phyloP scores from a whole-genome alignment of 2,888 invertebrate species.

The Pachycephus smyrnensis region DNA sequence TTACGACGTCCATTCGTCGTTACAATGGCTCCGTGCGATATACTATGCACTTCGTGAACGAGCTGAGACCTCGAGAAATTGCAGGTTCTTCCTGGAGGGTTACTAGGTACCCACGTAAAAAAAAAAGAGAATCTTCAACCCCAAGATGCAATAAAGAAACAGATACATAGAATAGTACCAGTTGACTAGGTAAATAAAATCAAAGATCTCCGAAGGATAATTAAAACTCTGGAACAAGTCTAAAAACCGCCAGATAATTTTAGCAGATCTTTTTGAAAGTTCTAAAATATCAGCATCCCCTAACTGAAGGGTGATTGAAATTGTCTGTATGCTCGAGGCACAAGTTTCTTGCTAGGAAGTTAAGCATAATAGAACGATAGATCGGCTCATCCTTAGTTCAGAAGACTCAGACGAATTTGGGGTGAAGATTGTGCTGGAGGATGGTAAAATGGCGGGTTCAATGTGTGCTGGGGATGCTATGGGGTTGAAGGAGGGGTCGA shows the following conservation, averaged over 20 bases:
- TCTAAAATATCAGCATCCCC: neutral
- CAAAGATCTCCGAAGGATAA: neutral
- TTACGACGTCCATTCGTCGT: conserved; percentile 62
- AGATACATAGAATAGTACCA: neutral
- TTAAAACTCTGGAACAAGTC: neutral
- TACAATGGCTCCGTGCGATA: conserved; percentile 33
- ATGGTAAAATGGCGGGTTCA: conserved; percentile 20
- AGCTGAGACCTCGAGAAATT: neutral
- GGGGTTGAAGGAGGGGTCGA: neutral
- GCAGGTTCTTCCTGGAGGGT: neutral
- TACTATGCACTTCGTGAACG: neutral
- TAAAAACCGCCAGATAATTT: neutral
- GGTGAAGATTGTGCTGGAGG: conserved; percentile 37
- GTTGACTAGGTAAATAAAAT: neutral
- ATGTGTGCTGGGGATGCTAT: neutral
- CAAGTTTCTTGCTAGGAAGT: conserved; percentile 28
- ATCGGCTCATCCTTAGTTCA: conserved; percentile 41
- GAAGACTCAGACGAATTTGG: conserved; percentile 45
- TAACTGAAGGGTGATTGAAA: neutral
- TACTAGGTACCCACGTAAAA: neutral
- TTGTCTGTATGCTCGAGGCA: neutral
- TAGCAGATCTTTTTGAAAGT: neutral
- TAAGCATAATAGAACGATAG: conserved; percentile 44
- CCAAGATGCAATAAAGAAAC: neutral
- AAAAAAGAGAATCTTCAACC: neutral